These are phyloP conservation scores for Tinea trinotella DNA, from an alignment of 2,888 invertebrate species.

Conservation along the genomic window DNA sequence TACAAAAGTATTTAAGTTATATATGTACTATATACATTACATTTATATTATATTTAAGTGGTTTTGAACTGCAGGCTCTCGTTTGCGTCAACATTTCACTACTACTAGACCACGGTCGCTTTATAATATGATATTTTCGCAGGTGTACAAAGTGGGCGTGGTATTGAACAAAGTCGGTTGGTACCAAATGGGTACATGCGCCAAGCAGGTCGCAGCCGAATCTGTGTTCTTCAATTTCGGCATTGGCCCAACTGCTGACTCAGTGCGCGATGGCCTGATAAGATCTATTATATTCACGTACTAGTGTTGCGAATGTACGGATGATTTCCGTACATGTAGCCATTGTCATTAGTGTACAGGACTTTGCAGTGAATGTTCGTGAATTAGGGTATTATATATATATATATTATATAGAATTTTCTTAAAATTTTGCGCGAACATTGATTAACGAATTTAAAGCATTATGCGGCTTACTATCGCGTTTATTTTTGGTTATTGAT, in stretches of 20 bases:
- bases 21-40: too few relatives aligned
- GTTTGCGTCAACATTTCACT: not conserved
- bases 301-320: conserved; percentile 27
- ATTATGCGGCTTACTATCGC: too few relatives aligned
- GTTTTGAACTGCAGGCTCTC: too few relatives aligned
- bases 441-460: too few relatives aligned
- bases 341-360: not conserved
- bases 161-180: conserved; percentile 87
- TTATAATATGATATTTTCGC: conserved; percentile 25
- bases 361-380: not conserved
- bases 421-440: too few relatives aligned
- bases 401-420: too few relatives aligned
- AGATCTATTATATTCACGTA: conserved; percentile 82
- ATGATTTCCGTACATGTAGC: not conserved
- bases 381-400: not conserved
- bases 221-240: conserved; percentile 84
- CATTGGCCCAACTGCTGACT: conserved; percentile 79
- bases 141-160: conserved; percentile 86
- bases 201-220: conserved; percentile 77
- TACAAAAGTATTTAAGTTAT: too few relatives aligned
- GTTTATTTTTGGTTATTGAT: too few relatives aligned
- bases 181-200: conserved; percentile 85
- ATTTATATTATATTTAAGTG: too few relatives aligned
- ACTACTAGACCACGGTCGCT: not conserved
- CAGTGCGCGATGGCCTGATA: conserved; percentile 82